Conservation (phyloP, 1,140 invertebrate species). For the Drosophila malerkotliana region DNA sequence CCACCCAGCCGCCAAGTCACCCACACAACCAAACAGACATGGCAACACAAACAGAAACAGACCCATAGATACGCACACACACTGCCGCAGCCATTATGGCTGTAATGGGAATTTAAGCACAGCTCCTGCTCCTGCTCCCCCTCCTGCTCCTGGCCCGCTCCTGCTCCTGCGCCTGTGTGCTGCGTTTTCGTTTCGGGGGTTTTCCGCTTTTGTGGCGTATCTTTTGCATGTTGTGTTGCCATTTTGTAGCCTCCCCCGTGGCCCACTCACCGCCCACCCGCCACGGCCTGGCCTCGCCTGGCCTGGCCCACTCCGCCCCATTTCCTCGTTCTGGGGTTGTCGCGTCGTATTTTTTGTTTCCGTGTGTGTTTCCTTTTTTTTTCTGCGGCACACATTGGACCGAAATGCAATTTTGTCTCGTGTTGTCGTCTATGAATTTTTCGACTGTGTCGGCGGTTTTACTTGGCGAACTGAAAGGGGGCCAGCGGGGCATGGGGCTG, state of each 20-base stretch:
- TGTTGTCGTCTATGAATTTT: conserved; percentile 79
- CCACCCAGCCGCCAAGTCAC: conserved; percentile 15
- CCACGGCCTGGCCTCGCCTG: neutral
- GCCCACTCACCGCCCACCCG: conserved; percentile 9
- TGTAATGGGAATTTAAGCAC: conserved; percentile 81
- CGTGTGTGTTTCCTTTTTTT: conserved; percentile 9
- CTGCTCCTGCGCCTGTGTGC: conserved; percentile 55
- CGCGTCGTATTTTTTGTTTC: conserved; percentile 20
- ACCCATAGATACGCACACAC: conserved; percentile 40
- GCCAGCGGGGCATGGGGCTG: neutral
- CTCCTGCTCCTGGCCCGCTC: conserved; percentile 54
- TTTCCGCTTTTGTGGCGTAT: conserved; percentile 79
- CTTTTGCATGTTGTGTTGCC: conserved; percentile 78
- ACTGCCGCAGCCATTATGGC: conserved; percentile 75
- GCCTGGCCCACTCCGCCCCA: neutral
- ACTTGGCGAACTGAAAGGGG: conserved; percentile 2
- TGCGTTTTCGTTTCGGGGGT: conserved; percentile 40
- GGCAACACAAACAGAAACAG: neutral
- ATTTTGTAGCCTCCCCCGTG: conserved; percentile 52
- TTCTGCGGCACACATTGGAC: conserved; percentile 63
- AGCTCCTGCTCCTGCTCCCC: conserved; percentile 48
- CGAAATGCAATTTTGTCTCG: conserved; percentile 79
- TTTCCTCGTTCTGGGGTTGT: conserved; percentile 38
- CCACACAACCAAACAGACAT: conserved; percentile 15
- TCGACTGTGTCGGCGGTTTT: conserved; percentile 63